A percentile compares a stretch with the other conserved stretches of the same genome.
These are phyloP conservation scores for Sepiola atlantica DNA, from an alignment of 2,888 invertebrate species.

Conservation along the genomic window DNA sequence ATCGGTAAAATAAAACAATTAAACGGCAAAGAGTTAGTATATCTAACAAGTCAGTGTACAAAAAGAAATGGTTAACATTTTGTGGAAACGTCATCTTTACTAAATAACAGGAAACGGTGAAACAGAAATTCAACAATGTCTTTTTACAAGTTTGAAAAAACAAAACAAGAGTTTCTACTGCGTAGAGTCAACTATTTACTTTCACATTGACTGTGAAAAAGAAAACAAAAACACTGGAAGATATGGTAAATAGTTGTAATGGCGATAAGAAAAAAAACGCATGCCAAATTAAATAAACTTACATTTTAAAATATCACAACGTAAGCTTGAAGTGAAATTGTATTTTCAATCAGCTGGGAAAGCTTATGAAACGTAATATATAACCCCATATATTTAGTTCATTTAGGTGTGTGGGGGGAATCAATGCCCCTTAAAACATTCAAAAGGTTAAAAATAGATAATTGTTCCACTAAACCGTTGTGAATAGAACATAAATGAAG, in stretches of 20 bases:
- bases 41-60: neutral
- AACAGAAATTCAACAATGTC: conserved; percentile 32
- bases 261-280: neutral
- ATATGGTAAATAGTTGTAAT: neutral
- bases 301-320: neutral
- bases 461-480: conserved; percentile 32
- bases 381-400: neutral
- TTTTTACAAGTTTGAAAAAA: neutral
- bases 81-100: neutral
- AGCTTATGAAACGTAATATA: conserved; percentile 4
- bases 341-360: neutral
- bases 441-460: neutral
- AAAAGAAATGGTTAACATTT: neutral
- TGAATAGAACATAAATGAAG: neutral
- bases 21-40: too few species aligned
- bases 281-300: conserved; percentile 10
- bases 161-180: neutral
- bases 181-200: neutral
- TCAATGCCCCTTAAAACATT: neutral
- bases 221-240: neutral
- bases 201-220: neutral
- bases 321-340: neutral
- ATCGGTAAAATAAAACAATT: too few species aligned
- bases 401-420: neutral
- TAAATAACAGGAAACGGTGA: neutral